Conservation (phyloP, 2,888 invertebrate species). For the Habrosyne pyritoides region DNA sequence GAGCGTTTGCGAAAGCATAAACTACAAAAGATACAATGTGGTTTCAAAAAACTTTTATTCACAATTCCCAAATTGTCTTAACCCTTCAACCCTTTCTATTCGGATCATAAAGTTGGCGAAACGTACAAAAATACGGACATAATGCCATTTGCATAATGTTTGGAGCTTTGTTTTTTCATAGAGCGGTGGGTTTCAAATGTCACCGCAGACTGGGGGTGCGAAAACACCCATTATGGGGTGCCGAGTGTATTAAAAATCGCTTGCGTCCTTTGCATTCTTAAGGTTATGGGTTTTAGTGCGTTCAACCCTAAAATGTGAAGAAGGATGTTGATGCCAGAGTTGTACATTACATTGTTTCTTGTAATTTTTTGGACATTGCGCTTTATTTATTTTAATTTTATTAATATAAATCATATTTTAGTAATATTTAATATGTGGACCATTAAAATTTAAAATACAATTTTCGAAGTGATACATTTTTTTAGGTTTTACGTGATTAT, state of each 20-base stretch:
- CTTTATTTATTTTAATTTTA: not conserved
- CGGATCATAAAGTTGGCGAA: constrained; percentile 80
- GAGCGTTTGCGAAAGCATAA: constrained; percentile 43
- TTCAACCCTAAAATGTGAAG: constrained; percentile 38
- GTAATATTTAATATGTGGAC: no score
- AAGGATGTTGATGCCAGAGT: constrained; percentile 9
- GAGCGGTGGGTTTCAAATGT: constrained; percentile 79
- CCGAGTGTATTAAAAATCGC: constrained; percentile 80
- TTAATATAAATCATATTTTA: no score
- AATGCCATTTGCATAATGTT: constrained; percentile 83
- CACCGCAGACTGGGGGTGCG: constrained; percentile 78
- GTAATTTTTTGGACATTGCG: not conserved
- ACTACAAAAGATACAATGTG: constrained; percentile 62
- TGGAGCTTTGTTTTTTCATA: constrained; percentile 80
- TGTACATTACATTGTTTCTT: constrained; percentile 11
- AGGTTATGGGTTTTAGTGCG: constrained; percentile 70
- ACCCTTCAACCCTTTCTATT: constrained; percentile 77
- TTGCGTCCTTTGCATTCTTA: constrained; percentile 77
- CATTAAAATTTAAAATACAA: no score
- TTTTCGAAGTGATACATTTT: no score
- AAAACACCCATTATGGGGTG: constrained; percentile 79
- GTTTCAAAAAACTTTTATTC: constrained; percentile 68
- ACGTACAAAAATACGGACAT: constrained; percentile 81
- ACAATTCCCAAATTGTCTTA: constrained; percentile 68
- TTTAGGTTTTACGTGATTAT: no score